Conservation (phyloP, 2,888 invertebrate genomes). For the Hydrotaea diabolus region DNA sequence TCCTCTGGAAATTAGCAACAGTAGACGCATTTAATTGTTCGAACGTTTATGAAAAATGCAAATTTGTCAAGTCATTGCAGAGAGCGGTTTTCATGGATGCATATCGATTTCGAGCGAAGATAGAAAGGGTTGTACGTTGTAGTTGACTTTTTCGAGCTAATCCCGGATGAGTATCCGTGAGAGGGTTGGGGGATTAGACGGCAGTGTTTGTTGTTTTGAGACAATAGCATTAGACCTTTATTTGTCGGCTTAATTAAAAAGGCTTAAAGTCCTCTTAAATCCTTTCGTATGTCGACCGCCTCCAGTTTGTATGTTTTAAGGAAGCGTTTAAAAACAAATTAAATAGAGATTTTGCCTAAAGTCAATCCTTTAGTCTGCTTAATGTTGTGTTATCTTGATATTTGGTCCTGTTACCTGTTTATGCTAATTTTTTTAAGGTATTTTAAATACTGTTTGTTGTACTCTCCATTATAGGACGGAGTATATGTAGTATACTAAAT, state of each 20-base stretch:
- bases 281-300: neutral
- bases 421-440: neutral
- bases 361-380: slow-evolving; percentile 9
- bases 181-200: slow-evolving; percentile 65
- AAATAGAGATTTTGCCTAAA: slow-evolving; percentile 34
- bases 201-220: slow-evolving; percentile 49
- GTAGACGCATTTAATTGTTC: slow-evolving; percentile 74
- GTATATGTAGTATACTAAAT: too few species aligned
- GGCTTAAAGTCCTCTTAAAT: slow-evolving; percentile 41
- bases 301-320: neutral
- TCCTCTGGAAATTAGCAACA: slow-evolving; percentile 74
- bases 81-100: slow-evolving; percentile 27
- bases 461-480: too few species aligned
- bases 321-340: slow-evolving; percentile 42
- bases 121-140: slow-evolving; percentile 72
- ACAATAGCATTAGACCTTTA: slow-evolving; percentile 21
- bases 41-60: slow-evolving; percentile 57
- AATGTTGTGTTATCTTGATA: neutral
- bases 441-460: too few species aligned
- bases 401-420: slow-evolving; percentile 1
- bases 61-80: slow-evolving; percentile 5
- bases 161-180: slow-evolving; percentile 75
- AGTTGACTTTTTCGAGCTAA: slow-evolving; percentile 75
- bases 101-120: slow-evolving; percentile 46
- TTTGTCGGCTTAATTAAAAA: slow-evolving; percentile 50